Conservation (phyloP, 1,140 invertebrate genomes). For the Sitodiplosis mosellana region DNA sequence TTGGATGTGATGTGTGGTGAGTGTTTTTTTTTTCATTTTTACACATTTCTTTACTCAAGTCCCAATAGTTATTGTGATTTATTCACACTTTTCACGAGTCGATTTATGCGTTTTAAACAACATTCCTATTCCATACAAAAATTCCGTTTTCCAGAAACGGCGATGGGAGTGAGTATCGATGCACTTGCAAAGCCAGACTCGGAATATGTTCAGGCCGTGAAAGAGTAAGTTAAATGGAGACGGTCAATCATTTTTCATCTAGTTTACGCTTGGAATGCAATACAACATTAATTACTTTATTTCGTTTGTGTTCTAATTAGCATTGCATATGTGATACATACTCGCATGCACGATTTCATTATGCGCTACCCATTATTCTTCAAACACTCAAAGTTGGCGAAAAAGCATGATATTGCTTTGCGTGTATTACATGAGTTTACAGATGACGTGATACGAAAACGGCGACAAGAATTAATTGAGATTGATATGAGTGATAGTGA, state of each 20-base stretch:
- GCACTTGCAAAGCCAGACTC: slow-evolving; percentile 50
- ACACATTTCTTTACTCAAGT: too few relatives aligned
- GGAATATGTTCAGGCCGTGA: slow-evolving; percentile 52
- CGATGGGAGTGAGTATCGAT: slow-evolving; percentile 62
- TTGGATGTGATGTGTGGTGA: slow-evolving; percentile 2
- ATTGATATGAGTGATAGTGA: too few relatives aligned
- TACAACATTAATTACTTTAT: too few relatives aligned
- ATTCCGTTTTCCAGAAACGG: slow-evolving; percentile 41
- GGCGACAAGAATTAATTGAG: slow-evolving; percentile 16
- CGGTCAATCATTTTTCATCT: neutral
- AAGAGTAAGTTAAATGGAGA: slow-evolving; percentile 28
- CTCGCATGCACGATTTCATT: slow-evolving; percentile 23
- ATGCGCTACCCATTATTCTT: slow-evolving; percentile 22
- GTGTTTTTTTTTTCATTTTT: neutral
- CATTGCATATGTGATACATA: neutral
- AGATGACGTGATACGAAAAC: slow-evolving; percentile 31
- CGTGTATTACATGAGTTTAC: slow-evolving; percentile 48
- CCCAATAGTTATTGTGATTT: too few relatives aligned
- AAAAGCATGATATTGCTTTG: slow-evolving; percentile 16
- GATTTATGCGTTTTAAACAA: too few relatives aligned
- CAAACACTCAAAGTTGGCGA: slow-evolving; percentile 13
- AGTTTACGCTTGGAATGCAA: neutral
- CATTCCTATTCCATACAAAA: too few relatives aligned
- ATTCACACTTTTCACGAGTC: too few relatives aligned
- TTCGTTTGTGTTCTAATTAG: neutral